phyloP scores from a whole-genome alignment of 2,113 vertebrate genomes.

The Elachura formosa region DNA sequence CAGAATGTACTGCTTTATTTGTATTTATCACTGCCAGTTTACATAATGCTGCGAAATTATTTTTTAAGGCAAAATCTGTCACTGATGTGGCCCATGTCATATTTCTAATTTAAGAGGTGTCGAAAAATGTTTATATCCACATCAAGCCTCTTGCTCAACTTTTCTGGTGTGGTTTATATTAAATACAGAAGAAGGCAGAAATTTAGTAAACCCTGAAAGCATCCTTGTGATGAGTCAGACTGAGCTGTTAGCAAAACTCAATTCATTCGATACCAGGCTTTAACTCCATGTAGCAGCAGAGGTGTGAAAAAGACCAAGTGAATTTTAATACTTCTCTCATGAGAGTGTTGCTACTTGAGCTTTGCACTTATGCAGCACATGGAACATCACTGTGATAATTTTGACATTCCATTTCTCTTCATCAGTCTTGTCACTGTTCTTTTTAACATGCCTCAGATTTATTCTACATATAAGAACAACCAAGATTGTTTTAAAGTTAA shows the following conservation, averaged over 20 bases:
- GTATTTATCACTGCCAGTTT: neutral
- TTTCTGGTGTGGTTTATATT: slow-evolving; percentile 21
- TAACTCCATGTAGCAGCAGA: neutral
- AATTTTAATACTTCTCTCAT: neutral
- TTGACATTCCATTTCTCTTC: neutral
- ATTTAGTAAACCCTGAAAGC: slow-evolving; percentile 24
- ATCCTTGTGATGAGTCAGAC: slow-evolving; percentile 11
- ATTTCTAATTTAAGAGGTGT: neutral
- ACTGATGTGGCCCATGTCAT: neutral
- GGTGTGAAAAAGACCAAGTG: neutral
- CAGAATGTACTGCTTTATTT: neutral
- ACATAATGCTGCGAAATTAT: neutral
- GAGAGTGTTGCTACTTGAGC: neutral
- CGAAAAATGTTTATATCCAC: neutral
- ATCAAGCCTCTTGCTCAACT: neutral
- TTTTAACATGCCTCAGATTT: neutral
- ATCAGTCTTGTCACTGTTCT: neutral
- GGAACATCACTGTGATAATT: neutral
- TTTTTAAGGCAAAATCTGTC: neutral
- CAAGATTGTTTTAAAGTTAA: neutral
- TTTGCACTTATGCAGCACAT: neutral
- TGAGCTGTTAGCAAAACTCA: neutral
- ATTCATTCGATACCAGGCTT: neutral
- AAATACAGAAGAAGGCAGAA: slow-evolving; percentile 7
- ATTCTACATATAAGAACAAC: neutral